Percentiles rank a stretch among this genome's conserved stretches.
phyloP scores from a whole-genome alignment of 35 echinoderm and acorn worm species.

The Lytechinus variegatus region DNA sequence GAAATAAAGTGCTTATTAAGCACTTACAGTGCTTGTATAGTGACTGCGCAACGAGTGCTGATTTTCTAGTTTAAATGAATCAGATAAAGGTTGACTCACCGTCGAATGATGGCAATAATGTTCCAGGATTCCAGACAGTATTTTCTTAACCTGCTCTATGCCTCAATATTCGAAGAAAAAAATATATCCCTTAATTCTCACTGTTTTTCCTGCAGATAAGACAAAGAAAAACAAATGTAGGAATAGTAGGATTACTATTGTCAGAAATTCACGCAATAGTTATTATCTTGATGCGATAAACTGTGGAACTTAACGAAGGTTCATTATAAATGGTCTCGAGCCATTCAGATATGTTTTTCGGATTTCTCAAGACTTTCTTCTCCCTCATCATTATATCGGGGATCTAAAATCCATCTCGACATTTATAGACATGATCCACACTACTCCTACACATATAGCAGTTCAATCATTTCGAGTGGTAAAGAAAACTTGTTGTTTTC shows the following conservation, averaged over 20 bases:
- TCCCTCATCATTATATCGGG: too few relatives aligned
- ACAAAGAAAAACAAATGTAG: not conserved
- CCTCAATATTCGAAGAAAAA: too few relatives aligned
- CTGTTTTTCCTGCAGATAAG: not conserved
- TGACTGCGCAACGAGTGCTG: too few relatives aligned
- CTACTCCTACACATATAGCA: not conserved
- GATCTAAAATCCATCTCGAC: not conserved
- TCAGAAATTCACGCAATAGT: not conserved
- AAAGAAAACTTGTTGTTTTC: not conserved
- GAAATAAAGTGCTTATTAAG: too few relatives aligned
- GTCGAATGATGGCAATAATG: not conserved
- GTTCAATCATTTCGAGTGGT: not conserved
- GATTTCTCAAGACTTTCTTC: too few relatives aligned
- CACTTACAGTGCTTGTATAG: too few relatives aligned
- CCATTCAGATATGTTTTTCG: too few relatives aligned
- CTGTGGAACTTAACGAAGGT: not conserved
- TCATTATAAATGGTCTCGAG: not conserved
- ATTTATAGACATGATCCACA: not conserved
- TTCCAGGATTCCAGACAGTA: too few relatives aligned
- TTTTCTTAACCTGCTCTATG: too few relatives aligned
- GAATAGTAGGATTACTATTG: not conserved
- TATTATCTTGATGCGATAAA: not conserved
- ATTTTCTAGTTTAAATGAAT: too few relatives aligned
- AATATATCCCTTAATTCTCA: not conserved
- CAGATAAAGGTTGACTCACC: not conserved